Base-by-base conservation (phyloP, 2,113 vertebrate species). In the Lasiurus cinereus region DNA sequence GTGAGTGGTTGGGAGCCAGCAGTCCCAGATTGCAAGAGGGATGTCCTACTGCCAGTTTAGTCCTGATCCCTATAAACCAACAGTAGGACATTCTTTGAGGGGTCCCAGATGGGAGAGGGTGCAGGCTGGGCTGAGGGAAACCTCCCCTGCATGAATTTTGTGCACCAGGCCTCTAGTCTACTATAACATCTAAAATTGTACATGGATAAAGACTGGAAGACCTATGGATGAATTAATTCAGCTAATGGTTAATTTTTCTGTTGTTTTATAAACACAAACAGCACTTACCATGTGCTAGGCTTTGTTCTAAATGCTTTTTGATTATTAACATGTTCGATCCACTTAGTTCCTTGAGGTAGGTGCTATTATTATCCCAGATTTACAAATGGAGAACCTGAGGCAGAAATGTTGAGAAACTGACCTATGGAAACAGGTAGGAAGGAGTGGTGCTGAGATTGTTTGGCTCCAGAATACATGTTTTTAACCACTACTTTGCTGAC, bases 181-280 rank as follows among this genome's bases (percentile, higher is more conserved):
- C 64, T 62, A 29, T 64, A 91, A 79, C 15, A 90, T 83, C 69
- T 83, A 66, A 88, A 92, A 36, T 10, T 79, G 31, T 74, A 3
- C 86, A 48, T 83, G 50, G 36, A 31, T 78, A 85, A 93, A 70
- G 54, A 91, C 56, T 87, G 80, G 56, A 78, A 94, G 64, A 91
- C 36, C 64, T 14, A 78, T 85, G 52, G 27, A 83, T 76, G 91
- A 96, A 95, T 96, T 94, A 95, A 93, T 74, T 33, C 39, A 66
- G 46, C 83, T 93, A 96, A 88, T 83, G 52, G 7, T 54, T 54
- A 54, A 54, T 18, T 54, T 54, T 54, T 18, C 6, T 54, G 27
- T 39, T 39, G 5, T 39, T 39, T 39, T 39, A 39, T 39, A 39
- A 39, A 39, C 39, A 39, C 39, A 39, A 39, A 39, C 39, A 39